Evolutionary conservation across 2,888 invertebrate species (phyloP), one percentile per base, ranked within the genome.

Genomic region (Anthophora plumipes): DNA sequence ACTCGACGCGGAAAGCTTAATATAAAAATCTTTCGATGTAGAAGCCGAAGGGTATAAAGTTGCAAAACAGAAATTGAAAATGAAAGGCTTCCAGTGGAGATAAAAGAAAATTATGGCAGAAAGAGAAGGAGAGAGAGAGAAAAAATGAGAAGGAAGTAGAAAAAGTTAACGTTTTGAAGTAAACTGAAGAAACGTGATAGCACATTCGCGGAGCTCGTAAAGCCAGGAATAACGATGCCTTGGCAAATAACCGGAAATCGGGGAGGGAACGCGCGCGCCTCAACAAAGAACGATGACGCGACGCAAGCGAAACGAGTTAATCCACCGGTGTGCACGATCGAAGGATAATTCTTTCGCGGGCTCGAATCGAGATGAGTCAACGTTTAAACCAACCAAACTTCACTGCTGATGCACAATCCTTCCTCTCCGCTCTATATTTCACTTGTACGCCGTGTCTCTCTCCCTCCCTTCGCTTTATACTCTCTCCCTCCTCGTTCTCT

Each of bases 201-300:
- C 31, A 17, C 39, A 39, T 11, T 31, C 39, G 11, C 9, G 8
- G 50, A 5, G 11, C n/a, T 22, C 55, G 20, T 39, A 17, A 22
- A 17, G 37, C 37, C 31, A 20, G n/a, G 50, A 22, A n/a, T 37
- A 52, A 64, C 37, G 50, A 50, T 39, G 39, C 50, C 37, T 20
- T n/a, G 37, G 50, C 39, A 50, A 37, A 52, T 64, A 64, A 52
- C 50, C 64, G 64, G 64, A 64, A 64, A 64, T 64, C 64, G 64
- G 37, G 37, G 50, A 64, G 50, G 37, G 64, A 64, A 50, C 20
- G 20, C 37, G 25, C 20, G 20, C 37, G 25, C 14, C 37, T 48
- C 37, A 39, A 64, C 64, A 64, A 64, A 52, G 64, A 52, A 50
- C 64, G 50, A 50, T 39, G 64, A 52, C 37, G 64, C 31, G 50